Evolutionary conservation across 2,888 invertebrate species (phyloP), one percentile per base, ranked within the genome.

Genomic region (Ormyrus labotus): DNA sequence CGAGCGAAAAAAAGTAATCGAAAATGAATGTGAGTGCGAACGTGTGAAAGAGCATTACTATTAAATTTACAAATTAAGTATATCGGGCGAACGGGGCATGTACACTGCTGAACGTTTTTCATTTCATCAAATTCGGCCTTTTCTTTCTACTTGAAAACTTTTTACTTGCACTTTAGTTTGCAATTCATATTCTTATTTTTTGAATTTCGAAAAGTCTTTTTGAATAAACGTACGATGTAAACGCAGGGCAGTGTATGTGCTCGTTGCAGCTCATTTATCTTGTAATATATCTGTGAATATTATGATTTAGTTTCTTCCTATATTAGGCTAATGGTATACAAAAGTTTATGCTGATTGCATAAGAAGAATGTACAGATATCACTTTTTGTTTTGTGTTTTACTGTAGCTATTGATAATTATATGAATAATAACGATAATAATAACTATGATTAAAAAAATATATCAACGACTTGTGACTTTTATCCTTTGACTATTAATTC

Each of bases 271-370:
- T 88, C 87, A 87, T 84, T 86, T 89, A 89, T 88, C 89, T 89
- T 91, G 90, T 91, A 91, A 89, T 89, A 90, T 90, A 91, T 89
- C 89, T 91, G 90, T 91, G 90, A 91, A 91, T 91, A 91, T 90
- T 90, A 89, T 87, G 85, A 87, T 89, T 91, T 91, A 90, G 88
- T 90, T 91, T 90, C 89, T 89, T 90, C 90, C 89, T 90, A 90
- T 88, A 85, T 85, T 89, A 90, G 89, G 88, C 89, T 90, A 90
- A 87, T 87, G 88, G 86, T 89, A 89, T 89, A 89, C 85, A 89
- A 87, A 87, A 83, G 85, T 89, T 90, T 91, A 89, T 87, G 90
- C 90, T 86, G 88, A 84, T 90, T 89, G 87, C 88, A 87, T 90
- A 90, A 90, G 89, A 83, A 90, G 84, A 87, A 88, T 91, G 90